Percentiles rank a stretch among this genome's conserved stretches.
phyloP scores from a whole-genome alignment of 2,797 vertebrate genomes.

The Sarcophilus harrisii region DNA sequence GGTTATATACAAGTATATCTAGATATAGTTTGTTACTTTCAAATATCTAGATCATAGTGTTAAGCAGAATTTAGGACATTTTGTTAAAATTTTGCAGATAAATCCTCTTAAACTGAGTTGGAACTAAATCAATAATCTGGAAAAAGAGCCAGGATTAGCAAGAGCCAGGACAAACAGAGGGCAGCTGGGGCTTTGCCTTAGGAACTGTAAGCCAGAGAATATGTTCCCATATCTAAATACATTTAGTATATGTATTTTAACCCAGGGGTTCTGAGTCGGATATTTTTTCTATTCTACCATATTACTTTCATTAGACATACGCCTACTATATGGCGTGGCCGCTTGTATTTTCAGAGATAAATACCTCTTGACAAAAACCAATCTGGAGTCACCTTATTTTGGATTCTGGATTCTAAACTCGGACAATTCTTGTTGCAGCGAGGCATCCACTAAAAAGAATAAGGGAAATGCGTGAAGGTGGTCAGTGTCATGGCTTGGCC shows the following conservation, averaged over 20 bases:
- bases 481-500: neutral
- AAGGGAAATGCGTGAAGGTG: neutral
- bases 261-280: neutral
- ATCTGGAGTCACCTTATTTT: neutral
- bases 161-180: neutral
- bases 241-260: too few species aligned
- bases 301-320: constrained; percentile 5
- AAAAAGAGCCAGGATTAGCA: neutral
- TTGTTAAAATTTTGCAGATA: neutral
- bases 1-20: neutral
- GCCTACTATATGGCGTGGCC: constrained; percentile 52
- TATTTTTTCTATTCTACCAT: constrained; percentile 8
- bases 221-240: neutral
- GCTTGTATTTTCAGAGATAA: neutral
- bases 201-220: neutral
- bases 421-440: neutral
- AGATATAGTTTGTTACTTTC: constrained; percentile 7
- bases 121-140: neutral
- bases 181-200: neutral
- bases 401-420: neutral
- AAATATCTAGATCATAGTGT: neutral
- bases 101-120: neutral
- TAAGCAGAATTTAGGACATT: neutral
- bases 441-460: constrained; percentile 24
- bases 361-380: neutral